phyloP scores from a whole-genome alignment of 2,113 vertebrate genomes.

The Suricata suricatta region DNA sequence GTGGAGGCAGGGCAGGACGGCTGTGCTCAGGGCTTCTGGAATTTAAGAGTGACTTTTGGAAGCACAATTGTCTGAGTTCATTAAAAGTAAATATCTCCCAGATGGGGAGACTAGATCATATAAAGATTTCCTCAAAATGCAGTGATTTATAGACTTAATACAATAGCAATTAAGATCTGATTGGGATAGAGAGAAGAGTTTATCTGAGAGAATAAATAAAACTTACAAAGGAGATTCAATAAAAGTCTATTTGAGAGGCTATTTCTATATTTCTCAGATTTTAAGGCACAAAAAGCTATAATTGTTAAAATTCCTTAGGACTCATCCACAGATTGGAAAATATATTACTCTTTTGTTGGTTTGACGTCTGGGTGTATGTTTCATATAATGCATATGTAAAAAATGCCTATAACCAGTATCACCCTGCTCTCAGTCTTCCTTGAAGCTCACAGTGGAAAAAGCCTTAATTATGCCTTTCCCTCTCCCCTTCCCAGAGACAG shows the following conservation, averaged over 20 bases:
- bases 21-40: not conserved
- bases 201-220: not conserved
- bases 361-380: not conserved
- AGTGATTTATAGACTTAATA: slow-evolving; percentile 47
- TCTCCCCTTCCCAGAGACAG: not conserved
- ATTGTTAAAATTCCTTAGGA: slow-evolving; percentile 14
- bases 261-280: not conserved
- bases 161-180: slow-evolving; percentile 40
- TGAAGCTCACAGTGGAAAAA: not conserved
- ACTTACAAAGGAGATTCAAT: slow-evolving; percentile 2
- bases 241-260: not conserved
- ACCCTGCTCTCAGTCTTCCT: not conserved
- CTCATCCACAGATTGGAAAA: not conserved
- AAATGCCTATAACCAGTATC: not conserved
- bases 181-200: not conserved
- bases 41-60: not conserved
- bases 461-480: not conserved
- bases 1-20: not conserved
- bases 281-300: not conserved
- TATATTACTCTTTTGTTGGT: not conserved
- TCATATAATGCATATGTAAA: not conserved
- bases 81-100: slow-evolving; percentile 50
- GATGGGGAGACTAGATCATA: not conserved
- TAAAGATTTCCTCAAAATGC: not conserved
- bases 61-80: slow-evolving; percentile 1